Base-by-base conservation (phyloP, 2,797 vertebrate genomes). In the Onychomys arenicola region DNA sequence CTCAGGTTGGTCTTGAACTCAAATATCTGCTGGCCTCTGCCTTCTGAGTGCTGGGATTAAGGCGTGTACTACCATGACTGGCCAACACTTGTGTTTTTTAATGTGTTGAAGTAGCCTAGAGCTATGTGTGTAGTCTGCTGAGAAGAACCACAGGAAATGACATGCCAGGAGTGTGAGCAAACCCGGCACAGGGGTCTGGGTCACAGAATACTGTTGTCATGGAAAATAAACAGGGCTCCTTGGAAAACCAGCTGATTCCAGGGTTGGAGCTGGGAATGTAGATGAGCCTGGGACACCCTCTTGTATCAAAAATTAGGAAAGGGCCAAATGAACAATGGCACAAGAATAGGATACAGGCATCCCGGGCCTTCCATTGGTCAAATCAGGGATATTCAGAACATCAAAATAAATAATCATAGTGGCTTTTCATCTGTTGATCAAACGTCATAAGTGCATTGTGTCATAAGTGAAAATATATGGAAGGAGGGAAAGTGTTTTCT, bases 401-500 rank as follows among this genome's bases (percentile, higher is more conserved):
- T 76, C 40, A 59, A 95, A 96, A 92, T 71, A 96, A 94, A 82
- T 57, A 80, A 65, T 49, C 34, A 83, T 7, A 92, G 52, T 32
- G 32, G 23, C 43, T 40, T 82, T 89, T 77, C 85, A 84, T 89
- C 27, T 93, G 77, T 90, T 69, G 75, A 78, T 55, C 80, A 96
- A 92, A 67, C 84, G 91, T 27, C 73, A 46, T n/a, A 52, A 94
- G 32, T 67, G 27, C 14, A 67, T 75, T 91, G 40, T 82, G 27
- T 65, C 84, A 91, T 12, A 65, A 71, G 69, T 61, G 32, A 69
- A 34, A 73, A 89, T 93, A 82, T 37, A 59, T 2, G 12, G 34
- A 49, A 90, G 49, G 73, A 1, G 10, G 34, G 32, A 90, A 37
- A 73, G 61, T 19, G 55, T 16, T 71, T 89, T 85, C 77, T 86